Base-by-base conservation (phyloP, 2,113 vertebrate species). In the Eonycteris spelaea region DNA sequence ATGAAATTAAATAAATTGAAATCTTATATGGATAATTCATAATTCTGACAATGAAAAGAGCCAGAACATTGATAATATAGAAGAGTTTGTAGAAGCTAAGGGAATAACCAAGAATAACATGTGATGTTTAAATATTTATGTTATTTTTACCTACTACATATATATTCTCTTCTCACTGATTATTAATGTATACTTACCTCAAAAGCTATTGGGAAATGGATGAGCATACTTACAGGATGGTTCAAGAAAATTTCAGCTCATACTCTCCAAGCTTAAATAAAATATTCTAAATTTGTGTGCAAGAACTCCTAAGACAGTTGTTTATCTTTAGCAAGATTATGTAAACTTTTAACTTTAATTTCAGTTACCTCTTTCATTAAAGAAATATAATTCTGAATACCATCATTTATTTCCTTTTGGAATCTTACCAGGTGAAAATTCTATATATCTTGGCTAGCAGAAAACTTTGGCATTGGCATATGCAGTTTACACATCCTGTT, bases 301-400 rank as follows among this genome's bases (percentile, higher is more conserved):
- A 94, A 43, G 45, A 59, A 63, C 82, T 2, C 10, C 89, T 95
- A 74, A 90, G 77, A 5, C 6, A 82, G 40, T 90, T 97, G 89
- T 92, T 95, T 98, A 85, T 83, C 12, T 33, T 84, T 33, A 77
- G 7, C 19, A n/a, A 97, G 97, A 11, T 95, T 98, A 90, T 48
- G 4, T 83, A 97, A 96, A 2, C 16, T 97, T 98, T 88, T 93
- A 2, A 96, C 97, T 98, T 97, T 43, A 90, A 95, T 97, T 98
- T 97, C 26, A 90, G 28, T 94, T 97, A 83, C 84, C 77, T 88
- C 51, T 97, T 98, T 94, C 57, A 92, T 97, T 95, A 96, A 96
- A 87, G 45, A 53, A 96, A 86, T 92, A 86, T 92, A 96, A 95
- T 97, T 82, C 84, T 77, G 30, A 96, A 61, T 73, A 94, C 3